A percentile compares a stretch with the other conserved stretches of the same genome.
These are phyloP conservation scores for Drosophila fungiperda DNA, from an alignment of 2,888 invertebrate genomes.

Conservation along the genomic window DNA sequence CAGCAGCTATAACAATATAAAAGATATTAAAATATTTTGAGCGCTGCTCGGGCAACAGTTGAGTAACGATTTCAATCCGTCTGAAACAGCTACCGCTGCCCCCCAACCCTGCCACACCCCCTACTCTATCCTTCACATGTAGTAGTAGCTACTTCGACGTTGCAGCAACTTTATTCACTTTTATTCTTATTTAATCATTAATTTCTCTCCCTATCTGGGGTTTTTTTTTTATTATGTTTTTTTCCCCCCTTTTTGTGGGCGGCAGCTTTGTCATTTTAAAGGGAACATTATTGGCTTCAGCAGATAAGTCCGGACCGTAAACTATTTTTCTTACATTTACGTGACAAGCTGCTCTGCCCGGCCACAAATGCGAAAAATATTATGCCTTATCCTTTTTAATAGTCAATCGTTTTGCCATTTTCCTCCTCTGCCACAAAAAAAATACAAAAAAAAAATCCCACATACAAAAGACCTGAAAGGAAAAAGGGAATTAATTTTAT, in stretches of 20 bases:
- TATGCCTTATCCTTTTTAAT: constrained; percentile 80
- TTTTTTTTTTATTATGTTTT: constrained; percentile 42
- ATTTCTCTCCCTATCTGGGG: constrained; percentile 15
- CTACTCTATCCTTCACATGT: neutral
- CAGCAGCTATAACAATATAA: constrained; percentile 51
- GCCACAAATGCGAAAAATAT: constrained; percentile 78
- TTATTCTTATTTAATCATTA: constrained; percentile 51
- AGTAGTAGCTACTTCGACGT: no score
- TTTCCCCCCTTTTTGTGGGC: constrained; percentile 28
- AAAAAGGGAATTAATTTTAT: constrained; percentile 73
- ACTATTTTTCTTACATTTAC: constrained; percentile 77
- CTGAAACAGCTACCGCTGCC: neutral
- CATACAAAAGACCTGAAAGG: constrained; percentile 16
- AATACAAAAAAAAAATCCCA: constrained; percentile 3
- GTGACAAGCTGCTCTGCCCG: constrained; percentile 50
- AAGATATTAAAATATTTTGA: constrained; percentile 50
- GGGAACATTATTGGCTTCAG: constrained; percentile 70
- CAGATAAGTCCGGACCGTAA: constrained; percentile 71
- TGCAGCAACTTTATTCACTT: constrained; percentile 45
- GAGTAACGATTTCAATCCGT: constrained; percentile 30
- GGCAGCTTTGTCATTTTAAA: constrained; percentile 68
- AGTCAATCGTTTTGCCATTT: constrained; percentile 82
- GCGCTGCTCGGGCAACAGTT: constrained; percentile 53
- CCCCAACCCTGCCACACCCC: neutral
- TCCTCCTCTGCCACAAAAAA: constrained; percentile 17